Evolutionary conservation across 2,113 vertebrate genomes (phyloP), one percentile per base, ranked within the genome.

Genomic region (Myotis lucifugus): DNA sequence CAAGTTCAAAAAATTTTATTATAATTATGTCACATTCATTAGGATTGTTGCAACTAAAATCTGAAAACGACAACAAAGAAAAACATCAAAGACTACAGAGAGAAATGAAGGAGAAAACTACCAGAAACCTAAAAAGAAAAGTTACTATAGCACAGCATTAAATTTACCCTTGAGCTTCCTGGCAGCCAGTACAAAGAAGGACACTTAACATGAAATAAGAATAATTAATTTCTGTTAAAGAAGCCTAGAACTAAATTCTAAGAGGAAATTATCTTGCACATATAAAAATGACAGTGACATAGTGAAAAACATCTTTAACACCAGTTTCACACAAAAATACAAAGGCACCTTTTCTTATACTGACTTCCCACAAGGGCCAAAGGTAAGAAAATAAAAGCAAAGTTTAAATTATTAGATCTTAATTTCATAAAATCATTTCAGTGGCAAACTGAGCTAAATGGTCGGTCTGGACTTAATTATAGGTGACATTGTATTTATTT

Each of bases 301-400:
- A n/a, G 4, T 23, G 17, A 50, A 90, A 95, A 79, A 72, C 32
- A 77, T 48, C 46, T 91, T 86, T 83, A 81, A 54, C 25, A 67
- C 40, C 6, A 64, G 32, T 59, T 69, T 87, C 27, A 76, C 18
- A 66, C 76, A 48, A 40, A 50, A 86, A 54, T 40, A 54, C 10
- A 23, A 1, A 84, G 59, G 66, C 1, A 64, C 3, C 42, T 42
- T 89, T 88, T 74, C 52, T 67, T 78, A 85, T 2, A 78, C 8
- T 64, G 40, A 83, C 2, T 59, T 91, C 48, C 82, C n/a, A 29
- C 25, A 77, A 94, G 88, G 83, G 19, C 8, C 32, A 72, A 95
- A n/a, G 32, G 42, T 52, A 52, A 46, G 88, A 83, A 95, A 59
- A 59, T n/a, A 92, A 86, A 94, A 85, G 32, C 19, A 59, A 88